These are phyloP conservation scores for Matsumyia berberina DNA, from an alignment of 2,888 invertebrate species.

Conservation along the genomic window DNA sequence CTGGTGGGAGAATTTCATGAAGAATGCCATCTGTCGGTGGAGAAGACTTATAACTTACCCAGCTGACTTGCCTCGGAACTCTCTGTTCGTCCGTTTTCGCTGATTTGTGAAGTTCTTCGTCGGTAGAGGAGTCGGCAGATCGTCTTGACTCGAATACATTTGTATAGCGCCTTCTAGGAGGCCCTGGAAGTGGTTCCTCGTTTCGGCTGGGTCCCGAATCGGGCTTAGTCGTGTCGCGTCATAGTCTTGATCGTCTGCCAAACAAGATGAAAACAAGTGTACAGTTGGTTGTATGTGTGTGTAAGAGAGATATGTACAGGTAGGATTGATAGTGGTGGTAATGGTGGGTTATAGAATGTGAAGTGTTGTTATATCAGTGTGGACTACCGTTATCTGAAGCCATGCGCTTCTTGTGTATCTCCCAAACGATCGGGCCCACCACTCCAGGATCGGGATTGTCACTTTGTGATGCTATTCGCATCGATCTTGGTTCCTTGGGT, in stretches of 20 bases:
- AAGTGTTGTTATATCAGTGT: slow-evolving; percentile 74
- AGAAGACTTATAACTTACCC: slow-evolving; percentile 72
- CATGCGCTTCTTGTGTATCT: slow-evolving; percentile 89
- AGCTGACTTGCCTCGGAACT: slow-evolving; percentile 84
- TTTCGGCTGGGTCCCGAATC: slow-evolving; percentile 82
- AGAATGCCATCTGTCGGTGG: neutral
- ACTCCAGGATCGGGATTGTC: slow-evolving; percentile 92
- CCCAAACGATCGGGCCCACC: slow-evolving; percentile 93
- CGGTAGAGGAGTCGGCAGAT: slow-evolving; percentile 82
- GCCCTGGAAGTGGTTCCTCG: slow-evolving; percentile 83
- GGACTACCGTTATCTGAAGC: slow-evolving; percentile 81
- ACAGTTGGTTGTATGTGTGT: slow-evolving; percentile 68
- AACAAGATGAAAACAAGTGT: slow-evolving; percentile 75
- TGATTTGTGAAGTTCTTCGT: slow-evolving; percentile 81
- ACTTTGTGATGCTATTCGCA: slow-evolving; percentile 87
- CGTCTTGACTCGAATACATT: slow-evolving; percentile 83
- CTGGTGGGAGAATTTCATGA: neutral
- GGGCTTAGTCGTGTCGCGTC: slow-evolving; percentile 78
- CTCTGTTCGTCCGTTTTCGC: slow-evolving; percentile 80
- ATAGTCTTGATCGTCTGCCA: slow-evolving; percentile 73
- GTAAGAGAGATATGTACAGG: slow-evolving; percentile 66
- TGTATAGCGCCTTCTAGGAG: slow-evolving; percentile 84
- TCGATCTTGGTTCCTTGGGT: slow-evolving; percentile 81
- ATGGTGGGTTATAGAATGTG: slow-evolving; percentile 64
- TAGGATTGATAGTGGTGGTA: slow-evolving; percentile 56